Conservation (phyloP, 64 coral and sea anemone genomes). For the Cladopsammia gracilis region DNA sequence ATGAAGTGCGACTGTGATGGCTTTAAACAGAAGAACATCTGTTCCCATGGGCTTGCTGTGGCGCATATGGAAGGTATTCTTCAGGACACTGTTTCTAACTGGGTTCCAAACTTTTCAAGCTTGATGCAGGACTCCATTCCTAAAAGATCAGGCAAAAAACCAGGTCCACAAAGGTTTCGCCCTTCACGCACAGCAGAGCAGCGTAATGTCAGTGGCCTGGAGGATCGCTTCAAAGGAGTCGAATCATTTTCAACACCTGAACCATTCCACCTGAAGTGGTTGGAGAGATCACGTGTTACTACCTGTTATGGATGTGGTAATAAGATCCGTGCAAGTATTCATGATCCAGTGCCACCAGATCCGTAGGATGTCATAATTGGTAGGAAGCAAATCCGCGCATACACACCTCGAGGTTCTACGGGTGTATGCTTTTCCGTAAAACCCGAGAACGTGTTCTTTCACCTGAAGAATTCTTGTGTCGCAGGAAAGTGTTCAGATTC, state of each 20-base stretch:
- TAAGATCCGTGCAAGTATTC: conserved; percentile 22
- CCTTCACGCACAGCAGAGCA: conserved; percentile 24
- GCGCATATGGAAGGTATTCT: neutral
- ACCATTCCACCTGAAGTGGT: conserved; percentile 56
- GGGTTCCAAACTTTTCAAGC: conserved; percentile 37
- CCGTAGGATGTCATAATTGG: conserved; percentile 48
- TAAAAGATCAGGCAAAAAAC: conserved; percentile 42
- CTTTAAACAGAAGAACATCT: conserved; percentile 42
- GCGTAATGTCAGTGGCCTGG: conserved; percentile 3
- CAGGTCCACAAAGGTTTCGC: conserved; percentile 35
- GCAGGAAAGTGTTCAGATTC: conserved; percentile 43
- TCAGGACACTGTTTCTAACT: neutral
- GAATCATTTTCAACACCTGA: conserved; percentile 40
- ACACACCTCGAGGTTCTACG: conserved; percentile 19
- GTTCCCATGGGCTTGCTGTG: conserved; percentile 62
- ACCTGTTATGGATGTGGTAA: conserved; percentile 56
- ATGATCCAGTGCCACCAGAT: conserved; percentile 61
- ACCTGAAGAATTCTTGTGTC: conserved; percentile 49
- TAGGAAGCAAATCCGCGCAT: conserved; percentile 50
- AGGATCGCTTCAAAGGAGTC: conserved; percentile 10
- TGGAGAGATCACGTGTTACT: conserved; percentile 32
- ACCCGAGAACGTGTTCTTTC: conserved; percentile 51
- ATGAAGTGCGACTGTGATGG: conserved; percentile 55
- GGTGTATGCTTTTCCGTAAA: conserved; percentile 42
- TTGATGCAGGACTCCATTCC: too few relatives aligned